Evolutionary conservation across 2,888 invertebrate species (phyloP).

Genomic region (Campoplex nolae): DNA sequence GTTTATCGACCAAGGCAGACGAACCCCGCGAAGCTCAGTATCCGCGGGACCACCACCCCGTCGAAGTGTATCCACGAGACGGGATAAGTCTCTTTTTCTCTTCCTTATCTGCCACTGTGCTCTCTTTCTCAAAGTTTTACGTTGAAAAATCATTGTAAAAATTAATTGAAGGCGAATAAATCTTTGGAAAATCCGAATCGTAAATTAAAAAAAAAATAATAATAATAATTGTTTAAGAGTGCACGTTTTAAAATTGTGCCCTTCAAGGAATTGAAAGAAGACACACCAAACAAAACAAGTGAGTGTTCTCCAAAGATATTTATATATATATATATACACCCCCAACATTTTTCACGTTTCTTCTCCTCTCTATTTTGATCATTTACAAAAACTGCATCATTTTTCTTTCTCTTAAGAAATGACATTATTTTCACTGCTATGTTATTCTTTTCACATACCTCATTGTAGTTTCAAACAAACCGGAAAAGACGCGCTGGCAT

Average conservation of each 20-base stretch:
- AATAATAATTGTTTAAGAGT: conserved; percentile 26
- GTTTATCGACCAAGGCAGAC: conserved; percentile 81
- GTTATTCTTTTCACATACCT: not conserved
- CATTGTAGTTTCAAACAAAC: conserved; percentile 16
- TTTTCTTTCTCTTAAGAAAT: not conserved
- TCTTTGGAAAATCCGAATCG: not conserved
- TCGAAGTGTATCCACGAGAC: conserved; percentile 71
- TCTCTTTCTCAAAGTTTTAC: conserved; percentile 36
- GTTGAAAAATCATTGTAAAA: conserved; percentile 11
- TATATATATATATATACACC: too few relatives aligned
- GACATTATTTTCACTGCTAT: not conserved
- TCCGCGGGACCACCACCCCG: conserved; percentile 83
- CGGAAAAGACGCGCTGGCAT: conserved; percentile 13
- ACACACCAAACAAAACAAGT: conserved; percentile 54
- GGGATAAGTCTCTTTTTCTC: conserved; percentile 54
- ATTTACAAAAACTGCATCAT: not conserved
- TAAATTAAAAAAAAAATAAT: not conserved
- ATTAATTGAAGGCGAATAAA: not conserved
- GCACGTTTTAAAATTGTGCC: conserved; percentile 49
- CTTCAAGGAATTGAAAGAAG: conserved; percentile 53
- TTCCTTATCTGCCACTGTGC: conserved; percentile 23
- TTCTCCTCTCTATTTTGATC: not conserved
- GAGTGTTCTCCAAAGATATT: conserved; percentile 31
- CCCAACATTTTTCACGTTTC: not conserved
- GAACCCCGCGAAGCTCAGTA: conserved; percentile 80